Conservation (phyloP, 2,888 invertebrate species). For the Pammene fasciana region DNA sequence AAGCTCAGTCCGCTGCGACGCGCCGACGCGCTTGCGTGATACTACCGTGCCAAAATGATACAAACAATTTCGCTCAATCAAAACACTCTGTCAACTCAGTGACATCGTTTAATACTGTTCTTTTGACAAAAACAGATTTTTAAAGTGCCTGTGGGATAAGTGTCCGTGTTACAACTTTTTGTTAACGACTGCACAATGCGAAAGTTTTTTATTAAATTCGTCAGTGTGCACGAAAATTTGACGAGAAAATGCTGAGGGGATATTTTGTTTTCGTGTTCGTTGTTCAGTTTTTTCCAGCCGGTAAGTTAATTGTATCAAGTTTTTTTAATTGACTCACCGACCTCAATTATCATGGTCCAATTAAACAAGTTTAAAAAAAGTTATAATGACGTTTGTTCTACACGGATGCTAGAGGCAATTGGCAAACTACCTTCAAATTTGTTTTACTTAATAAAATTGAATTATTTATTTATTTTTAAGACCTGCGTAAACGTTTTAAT, state of each 20-base stretch:
- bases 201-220: slow-evolving; percentile 67
- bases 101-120: slow-evolving; percentile 15
- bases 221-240: slow-evolving; percentile 64
- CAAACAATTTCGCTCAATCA: slow-evolving; percentile 29
- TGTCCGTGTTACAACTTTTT: slow-evolving; percentile 58
- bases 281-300: slow-evolving; percentile 63
- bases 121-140: slow-evolving; percentile 44
- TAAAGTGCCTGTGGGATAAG: slow-evolving; percentile 55
- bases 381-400: slow-evolving; percentile 12
- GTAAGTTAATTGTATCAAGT: slow-evolving; percentile 59
- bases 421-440: slow-evolving; percentile 1
- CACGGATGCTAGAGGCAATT: background rate
- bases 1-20: slow-evolving; percentile 52
- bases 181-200: slow-evolving; percentile 68
- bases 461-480: too few species aligned
- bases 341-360: slow-evolving; percentile 32
- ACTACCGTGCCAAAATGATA: slow-evolving; percentile 11
- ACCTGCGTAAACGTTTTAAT: too few species aligned
- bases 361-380: slow-evolving; percentile 33
- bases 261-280: slow-evolving; percentile 65
- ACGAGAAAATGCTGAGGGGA: slow-evolving; percentile 76
- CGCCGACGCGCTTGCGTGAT: slow-evolving; percentile 56
- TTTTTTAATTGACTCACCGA: slow-evolving; percentile 33
- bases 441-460: background rate
- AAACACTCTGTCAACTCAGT: slow-evolving; percentile 21